These are phyloP conservation scores for Hyppa rectilinea DNA, from an alignment of 2,888 invertebrate genomes.

Conservation along the genomic window DNA sequence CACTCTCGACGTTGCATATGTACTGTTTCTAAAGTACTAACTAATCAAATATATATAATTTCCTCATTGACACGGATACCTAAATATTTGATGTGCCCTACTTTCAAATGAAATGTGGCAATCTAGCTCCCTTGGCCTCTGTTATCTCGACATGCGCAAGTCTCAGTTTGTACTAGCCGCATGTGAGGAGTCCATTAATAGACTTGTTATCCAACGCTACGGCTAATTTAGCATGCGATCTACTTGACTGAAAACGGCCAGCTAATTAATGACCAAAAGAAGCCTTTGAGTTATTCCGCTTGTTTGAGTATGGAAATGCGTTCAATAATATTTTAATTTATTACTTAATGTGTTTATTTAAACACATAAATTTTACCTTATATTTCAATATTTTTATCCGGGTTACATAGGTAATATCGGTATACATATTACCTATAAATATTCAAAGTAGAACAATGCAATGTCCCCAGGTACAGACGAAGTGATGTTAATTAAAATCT, in stretches of 20 bases:
- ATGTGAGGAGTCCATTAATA: slow-evolving; percentile 40
- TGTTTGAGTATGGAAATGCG: neutral
- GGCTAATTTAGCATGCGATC: slow-evolving; percentile 47
- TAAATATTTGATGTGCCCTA: slow-evolving; percentile 54
- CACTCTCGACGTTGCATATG: slow-evolving; percentile 8
- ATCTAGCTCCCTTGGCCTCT: slow-evolving; percentile 60
- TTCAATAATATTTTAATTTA: neutral
- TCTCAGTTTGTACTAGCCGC: slow-evolving; percentile 23
- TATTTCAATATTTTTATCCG: neutral
- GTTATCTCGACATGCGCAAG: slow-evolving; percentile 53
- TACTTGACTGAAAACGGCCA: slow-evolving; percentile 34
- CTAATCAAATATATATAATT: slow-evolving; percentile 30
- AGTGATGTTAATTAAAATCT: slow-evolving; percentile 40
- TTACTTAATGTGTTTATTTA: too few relatives aligned
- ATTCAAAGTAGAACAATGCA: slow-evolving; percentile 31
- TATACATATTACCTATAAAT: slow-evolving; percentile 4
- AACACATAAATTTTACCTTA: neutral
- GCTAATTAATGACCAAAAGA: slow-evolving; percentile 16
- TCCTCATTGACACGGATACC: slow-evolving; percentile 53
- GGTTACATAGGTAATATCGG: neutral
- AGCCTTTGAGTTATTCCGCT: slow-evolving; percentile 1
- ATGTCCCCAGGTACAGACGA: slow-evolving; percentile 11
- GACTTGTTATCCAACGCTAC: slow-evolving; percentile 40
- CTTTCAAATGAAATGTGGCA: slow-evolving; percentile 52
- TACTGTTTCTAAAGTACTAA: slow-evolving; percentile 7